Conservation (phyloP, 2,113 vertebrate species). For the Elaphurus davidianus region DNA sequence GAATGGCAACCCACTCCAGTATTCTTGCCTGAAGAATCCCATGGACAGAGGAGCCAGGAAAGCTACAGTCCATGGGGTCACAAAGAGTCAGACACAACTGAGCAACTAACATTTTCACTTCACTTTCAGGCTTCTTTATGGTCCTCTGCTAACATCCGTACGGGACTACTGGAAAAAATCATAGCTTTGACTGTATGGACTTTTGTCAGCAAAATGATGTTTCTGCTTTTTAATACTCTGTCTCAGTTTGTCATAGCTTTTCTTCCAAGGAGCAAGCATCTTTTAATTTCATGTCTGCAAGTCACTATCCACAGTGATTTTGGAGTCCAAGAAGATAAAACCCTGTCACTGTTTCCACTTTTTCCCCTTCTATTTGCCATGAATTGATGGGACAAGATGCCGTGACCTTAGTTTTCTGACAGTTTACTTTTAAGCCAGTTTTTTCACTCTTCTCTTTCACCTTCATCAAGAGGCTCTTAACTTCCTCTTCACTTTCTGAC, state of each 20-base stretch:
- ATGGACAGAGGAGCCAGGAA: not conserved
- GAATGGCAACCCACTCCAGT: not conserved
- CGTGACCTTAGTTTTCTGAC: not conserved
- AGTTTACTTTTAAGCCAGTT: not conserved
- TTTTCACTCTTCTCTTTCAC: not conserved
- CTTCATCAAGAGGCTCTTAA: not conserved
- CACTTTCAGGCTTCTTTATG: not conserved
- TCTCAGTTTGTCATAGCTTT: not conserved
- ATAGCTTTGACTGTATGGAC: not conserved
- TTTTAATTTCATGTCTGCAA: not conserved
- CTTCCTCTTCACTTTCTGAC: not conserved
- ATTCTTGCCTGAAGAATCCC: not conserved
- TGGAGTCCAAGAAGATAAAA: not conserved
- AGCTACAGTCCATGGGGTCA: not conserved
- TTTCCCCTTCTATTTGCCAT: not conserved
- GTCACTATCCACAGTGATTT: not conserved
- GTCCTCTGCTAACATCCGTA: not conserved
- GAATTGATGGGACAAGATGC: not conserved
- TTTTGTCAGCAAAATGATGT: not conserved
- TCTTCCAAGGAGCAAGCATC: not conserved
- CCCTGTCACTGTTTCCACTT: not conserved
- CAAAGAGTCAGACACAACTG: not conserved
- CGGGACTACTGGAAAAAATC: not conserved
- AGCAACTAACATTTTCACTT: not conserved
- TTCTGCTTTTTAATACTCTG: not conserved